phyloP scores from a whole-genome alignment of 2,888 invertebrate species.

The Napeogenes sylphis region DNA sequence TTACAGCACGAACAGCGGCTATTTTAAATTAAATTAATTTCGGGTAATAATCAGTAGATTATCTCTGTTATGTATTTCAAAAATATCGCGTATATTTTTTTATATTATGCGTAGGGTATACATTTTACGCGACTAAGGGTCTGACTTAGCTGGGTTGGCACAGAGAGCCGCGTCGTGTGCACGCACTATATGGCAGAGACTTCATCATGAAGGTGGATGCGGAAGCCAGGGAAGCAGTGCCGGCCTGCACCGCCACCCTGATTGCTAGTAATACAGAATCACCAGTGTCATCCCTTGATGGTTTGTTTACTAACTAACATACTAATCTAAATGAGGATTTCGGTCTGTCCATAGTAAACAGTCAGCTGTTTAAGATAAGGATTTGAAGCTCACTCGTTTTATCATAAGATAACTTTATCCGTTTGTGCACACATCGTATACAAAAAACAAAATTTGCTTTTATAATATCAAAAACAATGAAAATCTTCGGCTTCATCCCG shows the following conservation, averaged over 20 bases:
- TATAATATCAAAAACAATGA: too few relatives aligned
- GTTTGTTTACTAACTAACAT: slow-evolving; percentile 50
- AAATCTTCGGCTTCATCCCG: too few relatives aligned
- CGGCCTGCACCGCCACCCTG: slow-evolving; percentile 50
- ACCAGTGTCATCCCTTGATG: slow-evolving; percentile 68
- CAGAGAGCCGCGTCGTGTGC: slow-evolving; percentile 32
- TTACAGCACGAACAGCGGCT: not conserved
- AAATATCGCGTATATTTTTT: not conserved
- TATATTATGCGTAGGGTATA: not conserved
- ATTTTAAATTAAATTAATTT: not conserved
- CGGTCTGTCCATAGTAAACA: slow-evolving; percentile 20
- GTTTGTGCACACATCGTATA: too few relatives aligned
- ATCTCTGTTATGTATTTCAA: too few relatives aligned
- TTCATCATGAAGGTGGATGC: slow-evolving; percentile 43
- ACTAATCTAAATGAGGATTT: slow-evolving; percentile 26
- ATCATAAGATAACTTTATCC: not conserved
- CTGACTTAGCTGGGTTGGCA: slow-evolving; percentile 28
- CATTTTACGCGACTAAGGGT: slow-evolving; percentile 8
- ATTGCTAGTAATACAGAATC: slow-evolving; percentile 68
- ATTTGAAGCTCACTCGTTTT: not conserved
- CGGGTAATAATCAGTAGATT: too few relatives aligned
- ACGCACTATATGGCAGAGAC: slow-evolving; percentile 36
- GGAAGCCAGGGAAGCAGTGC: slow-evolving; percentile 56
- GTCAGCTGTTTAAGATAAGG: slow-evolving; percentile 9
- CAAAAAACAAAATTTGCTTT: too few relatives aligned